A percentile compares a stretch with the other conserved stretches of the same genome.
phyloP scores from a whole-genome alignment of 2,113 vertebrate species.

The Microtus montanus region DNA sequence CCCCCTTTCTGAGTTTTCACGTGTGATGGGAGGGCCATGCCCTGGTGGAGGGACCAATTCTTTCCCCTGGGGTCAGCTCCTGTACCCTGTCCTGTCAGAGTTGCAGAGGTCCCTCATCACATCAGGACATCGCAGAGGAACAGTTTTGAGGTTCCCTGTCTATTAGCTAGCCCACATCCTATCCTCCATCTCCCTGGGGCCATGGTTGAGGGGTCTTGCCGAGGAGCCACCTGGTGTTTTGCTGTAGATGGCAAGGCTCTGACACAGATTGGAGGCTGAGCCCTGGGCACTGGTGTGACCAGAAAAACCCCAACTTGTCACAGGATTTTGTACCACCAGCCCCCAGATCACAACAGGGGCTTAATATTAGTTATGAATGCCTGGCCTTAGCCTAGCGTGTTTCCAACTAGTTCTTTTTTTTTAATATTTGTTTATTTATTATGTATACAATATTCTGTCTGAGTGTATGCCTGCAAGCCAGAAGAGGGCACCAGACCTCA shows the following conservation, averaged over 20 bases:
- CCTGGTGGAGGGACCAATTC: fast-evolving
- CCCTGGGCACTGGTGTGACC: background rate
- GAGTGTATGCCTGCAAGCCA: too few species aligned
- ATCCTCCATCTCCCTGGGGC: background rate
- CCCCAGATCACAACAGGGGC: background rate
- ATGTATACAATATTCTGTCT: too few species aligned
- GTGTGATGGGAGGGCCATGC: fast-evolving
- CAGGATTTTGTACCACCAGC: background rate
- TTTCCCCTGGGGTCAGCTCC: background rate
- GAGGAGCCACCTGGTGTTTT: background rate
- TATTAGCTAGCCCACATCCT: background rate
- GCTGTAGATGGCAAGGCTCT: background rate
- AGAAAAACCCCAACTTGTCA: background rate
- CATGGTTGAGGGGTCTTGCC: background rate
- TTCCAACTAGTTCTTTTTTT: background rate
- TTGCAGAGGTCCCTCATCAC: background rate
- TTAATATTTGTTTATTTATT: too few species aligned
- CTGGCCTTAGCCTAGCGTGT: background rate
- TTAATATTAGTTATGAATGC: background rate
- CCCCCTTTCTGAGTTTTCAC: background rate
- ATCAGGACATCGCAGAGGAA: fast-evolving
- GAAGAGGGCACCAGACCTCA: too few species aligned
- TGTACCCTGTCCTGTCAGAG: background rate
- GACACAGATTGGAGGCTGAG: background rate
- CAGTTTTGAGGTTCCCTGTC: background rate